Base-by-base conservation (phyloP, 2,113 vertebrate species). In the Nothocercus nigrocapillus region DNA sequence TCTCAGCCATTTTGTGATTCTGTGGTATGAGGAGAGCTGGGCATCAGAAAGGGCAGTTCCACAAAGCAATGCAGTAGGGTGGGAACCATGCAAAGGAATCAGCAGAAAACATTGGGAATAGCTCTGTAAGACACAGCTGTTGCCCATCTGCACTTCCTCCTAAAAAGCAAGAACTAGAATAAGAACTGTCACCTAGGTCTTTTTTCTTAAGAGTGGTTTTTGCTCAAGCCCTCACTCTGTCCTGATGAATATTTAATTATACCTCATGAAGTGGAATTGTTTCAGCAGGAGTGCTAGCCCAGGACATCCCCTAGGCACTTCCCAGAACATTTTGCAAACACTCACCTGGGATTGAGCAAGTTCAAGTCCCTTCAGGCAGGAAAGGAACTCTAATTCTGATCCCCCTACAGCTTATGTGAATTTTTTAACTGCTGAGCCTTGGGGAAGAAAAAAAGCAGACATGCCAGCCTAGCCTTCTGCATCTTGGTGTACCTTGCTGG, bases 81-180 rank as follows among this genome's bases (percentile, higher is more conserved):
- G 7, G 5, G 17, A 80, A 7, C 0, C 1, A 0, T 17, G 12
- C 25, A 68, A 4, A 66, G 7, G 11, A 68, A 49, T 20, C 42
- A 61, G 42, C 18, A 0, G 0, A 32, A 82, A 89, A 69, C 17
- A 4, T 1, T 1, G 5, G 32, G 36, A 2, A 34, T 15, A 42
- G 19, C 4, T 42, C 20, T 54, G 13, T 72, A 66, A 47, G 14
- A 11, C 54, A 3, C 34, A 51, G 2, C 4, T 0, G 0, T 3
- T 51, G 15, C 14, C 20, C 2, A 30, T 88, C 6, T 38, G 3
- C 21, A 11, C 34, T 51, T 27, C 15, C 10, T 82, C n/a, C 36
- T 58, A 22, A 82, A 85, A 45, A 49, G 44, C 4, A 62, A 58
- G 30, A 63, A 15, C 22, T n/a, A 16, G 22, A 42, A 30, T 8